Evolutionary conservation across 2,113 vertebrate species (phyloP).

Genomic region (Okapia johnstoni): DNA sequence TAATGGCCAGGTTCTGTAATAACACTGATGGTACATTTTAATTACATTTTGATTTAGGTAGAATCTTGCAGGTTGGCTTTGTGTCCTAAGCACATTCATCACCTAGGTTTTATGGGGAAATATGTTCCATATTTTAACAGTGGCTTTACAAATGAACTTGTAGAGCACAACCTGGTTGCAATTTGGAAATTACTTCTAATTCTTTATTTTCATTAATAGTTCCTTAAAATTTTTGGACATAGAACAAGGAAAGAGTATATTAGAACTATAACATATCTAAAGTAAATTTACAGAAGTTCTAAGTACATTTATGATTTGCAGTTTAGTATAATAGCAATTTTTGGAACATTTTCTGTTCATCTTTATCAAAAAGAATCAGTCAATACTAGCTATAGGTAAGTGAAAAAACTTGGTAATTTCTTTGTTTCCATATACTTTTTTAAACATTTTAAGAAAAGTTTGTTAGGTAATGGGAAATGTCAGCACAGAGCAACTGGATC

Average conservation of each 20-base stretch:
- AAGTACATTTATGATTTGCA: background rate
- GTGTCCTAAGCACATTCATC: background rate
- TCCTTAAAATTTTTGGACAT: background rate
- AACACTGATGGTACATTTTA: slow-evolving; percentile 20
- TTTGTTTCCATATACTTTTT: background rate
- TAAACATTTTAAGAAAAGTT: background rate
- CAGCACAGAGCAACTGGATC: background rate
- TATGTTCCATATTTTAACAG: background rate
- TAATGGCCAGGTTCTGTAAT: background rate
- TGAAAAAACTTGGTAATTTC: background rate
- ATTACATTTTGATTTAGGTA: slow-evolving; percentile 58
- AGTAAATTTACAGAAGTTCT: background rate
- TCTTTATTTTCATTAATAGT: background rate
- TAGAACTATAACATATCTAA: background rate
- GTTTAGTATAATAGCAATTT: background rate
- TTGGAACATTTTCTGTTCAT: background rate
- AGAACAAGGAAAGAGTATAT: background rate
- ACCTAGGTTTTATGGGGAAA: background rate
- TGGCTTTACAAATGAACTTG: background rate
- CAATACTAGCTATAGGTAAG: background rate
- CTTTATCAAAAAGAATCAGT: background rate
- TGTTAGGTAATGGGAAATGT: background rate
- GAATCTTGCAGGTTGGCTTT: background rate
- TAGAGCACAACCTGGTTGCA: background rate
- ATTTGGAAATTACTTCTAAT: background rate